Conservation (phyloP, 2,113 vertebrate species). For the Gallinago jamesoni region DNA sequence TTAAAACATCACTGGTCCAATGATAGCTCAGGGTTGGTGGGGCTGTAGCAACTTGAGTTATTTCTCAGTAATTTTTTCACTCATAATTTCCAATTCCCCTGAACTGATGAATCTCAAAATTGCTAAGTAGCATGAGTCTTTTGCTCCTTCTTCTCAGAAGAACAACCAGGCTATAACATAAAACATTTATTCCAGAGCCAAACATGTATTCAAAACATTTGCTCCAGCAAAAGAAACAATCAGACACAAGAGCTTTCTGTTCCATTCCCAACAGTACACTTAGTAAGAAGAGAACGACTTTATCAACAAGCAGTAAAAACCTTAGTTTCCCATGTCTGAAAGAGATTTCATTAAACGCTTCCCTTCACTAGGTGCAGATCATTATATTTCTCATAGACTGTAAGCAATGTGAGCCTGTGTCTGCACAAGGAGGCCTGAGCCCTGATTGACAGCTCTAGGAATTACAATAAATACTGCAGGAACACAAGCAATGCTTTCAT, state of each 20-base stretch:
- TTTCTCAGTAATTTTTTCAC: not conserved
- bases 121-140: not conserved
- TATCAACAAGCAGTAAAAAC: slow-evolving; percentile 60
- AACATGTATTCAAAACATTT: slow-evolving; percentile 54
- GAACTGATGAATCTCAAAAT: not conserved
- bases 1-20: not conserved
- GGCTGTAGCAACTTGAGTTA: not conserved
- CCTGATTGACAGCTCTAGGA: slow-evolving; percentile 53
- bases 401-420: slow-evolving; percentile 37
- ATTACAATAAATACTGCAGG: slow-evolving; percentile 49
- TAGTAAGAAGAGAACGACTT: slow-evolving; percentile 55
- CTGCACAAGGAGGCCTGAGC: slow-evolving; percentile 15
- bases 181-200: slow-evolving; percentile 43
- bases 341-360: slow-evolving; percentile 66
- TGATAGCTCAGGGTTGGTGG: not conserved
- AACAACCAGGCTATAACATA: not conserved
- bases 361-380: slow-evolving; percentile 54
- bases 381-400: slow-evolving; percentile 50
- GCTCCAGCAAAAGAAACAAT: slow-evolving; percentile 60
- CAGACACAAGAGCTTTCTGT: slow-evolving; percentile 38
- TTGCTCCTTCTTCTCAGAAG: not conserved
- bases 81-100: not conserved
- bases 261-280: slow-evolving; percentile 49
- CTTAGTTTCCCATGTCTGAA: slow-evolving; percentile 54
- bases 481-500: not conserved